These are phyloP conservation scores for Oriolus oriolus DNA, from an alignment of 2,113 vertebrate species.

Conservation along the genomic window DNA sequence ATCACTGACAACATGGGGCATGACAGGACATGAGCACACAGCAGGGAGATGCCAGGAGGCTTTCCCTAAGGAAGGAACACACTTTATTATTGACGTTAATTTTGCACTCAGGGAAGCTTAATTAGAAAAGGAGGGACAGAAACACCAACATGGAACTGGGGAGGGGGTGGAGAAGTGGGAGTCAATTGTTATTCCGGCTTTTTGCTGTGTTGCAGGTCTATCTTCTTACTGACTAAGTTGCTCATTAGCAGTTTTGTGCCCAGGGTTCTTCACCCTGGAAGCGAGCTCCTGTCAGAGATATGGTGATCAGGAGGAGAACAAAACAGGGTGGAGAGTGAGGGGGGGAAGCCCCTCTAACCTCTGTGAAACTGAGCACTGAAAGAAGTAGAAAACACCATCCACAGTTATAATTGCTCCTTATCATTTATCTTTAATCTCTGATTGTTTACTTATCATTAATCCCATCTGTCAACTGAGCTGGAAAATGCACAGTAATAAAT, in stretches of 20 bases:
- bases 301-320: background rate
- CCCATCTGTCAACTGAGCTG: background rate
- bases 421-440: background rate
- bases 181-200: background rate
- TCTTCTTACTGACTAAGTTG: background rate
- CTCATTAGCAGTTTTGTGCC: background rate
- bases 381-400: background rate
- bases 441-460: background rate
- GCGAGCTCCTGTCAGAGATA: background rate
- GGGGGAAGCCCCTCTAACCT: background rate
- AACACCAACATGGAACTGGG: background rate
- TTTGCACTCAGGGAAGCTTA: background rate
- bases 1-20: background rate
- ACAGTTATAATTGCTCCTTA: background rate
- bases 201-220: background rate
- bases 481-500: background rate
- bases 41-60: background rate
- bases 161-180: background rate
- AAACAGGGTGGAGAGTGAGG: fast-evolving
- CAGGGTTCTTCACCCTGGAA: background rate
- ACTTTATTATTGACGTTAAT: background rate
- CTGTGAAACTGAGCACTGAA: background rate
- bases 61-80: background rate
- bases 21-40: background rate
- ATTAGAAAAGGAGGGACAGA: background rate